These are phyloP conservation scores for Malacoraja senta DNA, from an alignment of 2,797 vertebrate genomes.

Conservation along the genomic window DNA sequence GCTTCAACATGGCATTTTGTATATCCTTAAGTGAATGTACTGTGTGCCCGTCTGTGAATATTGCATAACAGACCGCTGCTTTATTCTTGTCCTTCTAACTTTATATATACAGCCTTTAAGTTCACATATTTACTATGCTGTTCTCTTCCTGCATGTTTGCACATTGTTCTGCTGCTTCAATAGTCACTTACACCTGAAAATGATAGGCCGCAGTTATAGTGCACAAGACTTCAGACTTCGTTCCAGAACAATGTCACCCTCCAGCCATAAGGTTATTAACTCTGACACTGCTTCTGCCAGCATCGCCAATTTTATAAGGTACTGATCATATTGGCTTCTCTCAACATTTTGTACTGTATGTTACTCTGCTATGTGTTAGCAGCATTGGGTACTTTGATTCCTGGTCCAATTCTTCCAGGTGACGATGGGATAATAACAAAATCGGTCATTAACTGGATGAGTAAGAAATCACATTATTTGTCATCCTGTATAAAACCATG, in stretches of 20 bases:
- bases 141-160: conserved; percentile 31
- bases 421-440: background rate
- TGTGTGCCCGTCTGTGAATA: background rate
- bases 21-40: background rate
- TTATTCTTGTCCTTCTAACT: background rate
- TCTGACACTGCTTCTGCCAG: conserved; percentile 17
- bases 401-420: background rate
- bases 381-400: background rate
- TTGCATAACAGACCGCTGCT: background rate
- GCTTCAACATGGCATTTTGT: background rate
- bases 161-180: conserved; percentile 18
- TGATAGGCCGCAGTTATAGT: conserved; percentile 25
- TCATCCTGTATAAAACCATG: background rate
- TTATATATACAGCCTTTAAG: background rate
- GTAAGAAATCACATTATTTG: background rate
- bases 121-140: conserved; percentile 16
- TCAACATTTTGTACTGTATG: background rate
- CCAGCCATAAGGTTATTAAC: conserved; percentile 17
- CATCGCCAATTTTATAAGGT: background rate
- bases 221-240: conserved; percentile 19
- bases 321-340: background rate
- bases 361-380: background rate
- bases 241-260: conserved; percentile 12
- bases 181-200: conserved; percentile 29
- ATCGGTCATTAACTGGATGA: background rate